These are phyloP conservation scores for Hirundichthys speculiger DNA, from an alignment of 2,113 vertebrate species.

Conservation along the genomic window DNA sequence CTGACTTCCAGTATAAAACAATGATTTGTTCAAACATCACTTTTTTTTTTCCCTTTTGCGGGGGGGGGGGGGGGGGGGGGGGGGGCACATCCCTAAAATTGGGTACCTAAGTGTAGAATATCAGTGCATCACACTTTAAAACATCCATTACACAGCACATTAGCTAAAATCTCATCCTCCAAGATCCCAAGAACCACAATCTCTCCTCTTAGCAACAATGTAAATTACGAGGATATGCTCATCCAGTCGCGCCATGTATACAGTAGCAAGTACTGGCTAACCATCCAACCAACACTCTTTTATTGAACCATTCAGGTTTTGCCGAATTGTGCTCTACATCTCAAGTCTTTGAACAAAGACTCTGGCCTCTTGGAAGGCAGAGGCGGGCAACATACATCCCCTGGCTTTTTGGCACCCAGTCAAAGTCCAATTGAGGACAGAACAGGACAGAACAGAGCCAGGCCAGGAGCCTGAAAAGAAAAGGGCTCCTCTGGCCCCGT, in stretches of 20 bases:
- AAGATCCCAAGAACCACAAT: background rate
- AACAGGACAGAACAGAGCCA: conserved; percentile 73
- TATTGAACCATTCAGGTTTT: conserved; percentile 56
- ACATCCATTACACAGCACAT: too few species aligned
- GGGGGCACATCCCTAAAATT: too few species aligned
- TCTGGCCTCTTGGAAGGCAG: conserved; percentile 74
- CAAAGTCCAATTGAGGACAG: conserved; percentile 84
- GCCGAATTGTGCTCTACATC: conserved; percentile 71
- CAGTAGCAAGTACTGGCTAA: conserved; percentile 32
- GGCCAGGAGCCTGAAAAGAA: conserved; percentile 77
- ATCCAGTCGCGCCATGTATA: conserved; percentile 4
- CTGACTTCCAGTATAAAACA: too few species aligned
- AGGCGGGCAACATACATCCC: conserved; percentile 75
- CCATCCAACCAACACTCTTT: conserved; percentile 36
- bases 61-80: too few species aligned
- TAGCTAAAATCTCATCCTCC: background rate
- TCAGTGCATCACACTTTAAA: too few species aligned
- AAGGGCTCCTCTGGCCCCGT: conserved; percentile 71
- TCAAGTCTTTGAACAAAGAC: conserved; percentile 77
- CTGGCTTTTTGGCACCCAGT: conserved; percentile 76
- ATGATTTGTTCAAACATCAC: too few species aligned
- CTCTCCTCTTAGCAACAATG: background rate
- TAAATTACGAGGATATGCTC: background rate
- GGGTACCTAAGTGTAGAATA: too few species aligned
- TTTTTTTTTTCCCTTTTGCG: too few species aligned